Conservation (phyloP, 1,140 invertebrate species). For the Pteromalus puparum region DNA sequence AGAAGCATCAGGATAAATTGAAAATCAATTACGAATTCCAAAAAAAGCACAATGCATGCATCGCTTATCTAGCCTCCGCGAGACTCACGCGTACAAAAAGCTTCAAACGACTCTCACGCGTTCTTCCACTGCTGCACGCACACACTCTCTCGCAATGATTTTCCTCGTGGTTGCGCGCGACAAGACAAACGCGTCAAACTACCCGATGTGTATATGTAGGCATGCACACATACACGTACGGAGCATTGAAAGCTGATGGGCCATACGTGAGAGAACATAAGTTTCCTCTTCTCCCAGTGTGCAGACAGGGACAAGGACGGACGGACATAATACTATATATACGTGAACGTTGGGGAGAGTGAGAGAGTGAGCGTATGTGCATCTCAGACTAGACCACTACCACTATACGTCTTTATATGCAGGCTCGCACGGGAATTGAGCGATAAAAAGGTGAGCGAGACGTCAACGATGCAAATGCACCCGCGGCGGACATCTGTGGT, state of each 20-base stretch:
- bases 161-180: conserved; percentile 3
- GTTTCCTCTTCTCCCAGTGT: conserved; percentile 3
- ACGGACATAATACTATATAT: neutral
- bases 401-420: conserved; percentile 13
- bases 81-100: neutral
- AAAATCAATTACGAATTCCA: conserved; percentile 15
- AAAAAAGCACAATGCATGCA: neutral
- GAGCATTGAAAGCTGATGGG: conserved; percentile 14
- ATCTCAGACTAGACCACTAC: neutral
- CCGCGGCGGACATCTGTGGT: neutral
- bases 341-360: too few species aligned
- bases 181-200: conserved; percentile 24
- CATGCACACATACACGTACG: neutral
- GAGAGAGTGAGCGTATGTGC: neutral
- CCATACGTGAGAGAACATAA: conserved; percentile 32
- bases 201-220: neutral
- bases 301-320: neutral
- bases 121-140: neutral
- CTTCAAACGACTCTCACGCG: conserved; percentile 15
- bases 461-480: conserved; percentile 5
- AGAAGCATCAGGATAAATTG: neutral
- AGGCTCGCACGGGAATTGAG: neutral
- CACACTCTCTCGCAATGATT: neutral
- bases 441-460: conserved; percentile 3
- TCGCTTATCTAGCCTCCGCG: neutral